phyloP scores from a whole-genome alignment of 1,140 invertebrate species.

The Dendrolimus punctatus region DNA sequence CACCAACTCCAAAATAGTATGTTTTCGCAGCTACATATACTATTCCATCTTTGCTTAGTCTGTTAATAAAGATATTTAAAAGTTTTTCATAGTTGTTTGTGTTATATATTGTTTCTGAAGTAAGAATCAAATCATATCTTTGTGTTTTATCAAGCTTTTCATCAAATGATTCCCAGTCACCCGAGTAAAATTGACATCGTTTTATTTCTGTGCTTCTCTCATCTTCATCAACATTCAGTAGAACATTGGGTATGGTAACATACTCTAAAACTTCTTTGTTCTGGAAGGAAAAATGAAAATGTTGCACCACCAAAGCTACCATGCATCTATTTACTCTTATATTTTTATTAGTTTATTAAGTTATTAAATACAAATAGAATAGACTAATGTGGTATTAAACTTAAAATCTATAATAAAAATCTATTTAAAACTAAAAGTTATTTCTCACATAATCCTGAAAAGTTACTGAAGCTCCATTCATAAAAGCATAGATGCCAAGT shows the following conservation, averaged over 20 bases:
- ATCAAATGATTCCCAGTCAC: slow-evolving; percentile 84
- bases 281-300: slow-evolving; percentile 74
- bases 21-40: slow-evolving; percentile 87
- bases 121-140: slow-evolving; percentile 88
- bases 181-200: slow-evolving; percentile 81
- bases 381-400: no score
- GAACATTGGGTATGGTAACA: slow-evolving; percentile 85
- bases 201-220: slow-evolving; percentile 61
- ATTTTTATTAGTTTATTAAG: no score
- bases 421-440: slow-evolving; percentile 6
- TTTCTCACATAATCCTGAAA: slow-evolving; percentile 93
- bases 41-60: slow-evolving; percentile 77
- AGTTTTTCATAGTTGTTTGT: slow-evolving; percentile 84
- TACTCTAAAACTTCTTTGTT: slow-evolving; percentile 83
- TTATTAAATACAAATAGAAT: no score
- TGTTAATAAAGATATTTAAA: slow-evolving; percentile 77
- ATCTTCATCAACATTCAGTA: slow-evolving; percentile 76
- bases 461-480: slow-evolving; percentile 78
- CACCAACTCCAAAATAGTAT: slow-evolving; percentile 93
- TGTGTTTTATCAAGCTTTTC: slow-evolving; percentile 58
- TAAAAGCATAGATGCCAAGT: slow-evolving; percentile 81
- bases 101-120: slow-evolving; percentile 95
- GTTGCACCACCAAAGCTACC: background rate
- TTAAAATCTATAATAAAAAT: slow-evolving; percentile 3
- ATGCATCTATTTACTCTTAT: no score